Base-by-base conservation (phyloP, 2,888 invertebrate genomes). In the Zaprionus lineosus region DNA sequence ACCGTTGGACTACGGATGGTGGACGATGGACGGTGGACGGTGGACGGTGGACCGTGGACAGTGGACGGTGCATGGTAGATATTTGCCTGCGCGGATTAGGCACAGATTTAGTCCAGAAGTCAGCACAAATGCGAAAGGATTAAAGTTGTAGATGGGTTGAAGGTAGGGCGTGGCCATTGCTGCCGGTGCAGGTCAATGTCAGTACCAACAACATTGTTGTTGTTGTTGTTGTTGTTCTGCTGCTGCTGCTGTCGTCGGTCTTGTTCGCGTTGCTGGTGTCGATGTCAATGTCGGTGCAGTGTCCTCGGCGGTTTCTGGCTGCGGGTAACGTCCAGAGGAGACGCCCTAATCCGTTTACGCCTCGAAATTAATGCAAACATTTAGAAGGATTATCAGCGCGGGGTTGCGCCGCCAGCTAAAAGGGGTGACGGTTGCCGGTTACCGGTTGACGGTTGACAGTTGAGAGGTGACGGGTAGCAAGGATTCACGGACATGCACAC, bases 341-440 rank as follows among this genome's bases (percentile, higher is more conserved):
- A 61, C 77, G 73, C 74, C 73, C 61, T 87, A 87, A 86, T 77
- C 86, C 87, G 74, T 79, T 73, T 68, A 85, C 84, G 86, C 70
- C 81, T 67, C 55, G 65, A 74, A 75, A 85, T 74, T 70, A 77
- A 74, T 75, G 62, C 76, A 86, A 86, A 87, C 84, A 86, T 84
- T 84, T 82, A 84, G 82, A 84, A 78, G 86, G 84, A 87, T 84
- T 85, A 85, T 70, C 84, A 48, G 50, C 56, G 34, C 40, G 50
- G 53, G 51, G 56, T 47, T 61, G 39, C 48, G 39, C 37, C 40
- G 33, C 51, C 61, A 21, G 12, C 14, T 24, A 33, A 66, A 84
- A 81, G 70, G 68, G 69, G 58, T 68, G n/a, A n/a, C n/a, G n/a
- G n/a, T n/a, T n/a, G n/a, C n/a, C n/a, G n/a, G n/a, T n/a, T n/a